Evolutionary conservation across 1,140 invertebrate genomes (phyloP).

Genomic region (Tetragonula clypearis): DNA sequence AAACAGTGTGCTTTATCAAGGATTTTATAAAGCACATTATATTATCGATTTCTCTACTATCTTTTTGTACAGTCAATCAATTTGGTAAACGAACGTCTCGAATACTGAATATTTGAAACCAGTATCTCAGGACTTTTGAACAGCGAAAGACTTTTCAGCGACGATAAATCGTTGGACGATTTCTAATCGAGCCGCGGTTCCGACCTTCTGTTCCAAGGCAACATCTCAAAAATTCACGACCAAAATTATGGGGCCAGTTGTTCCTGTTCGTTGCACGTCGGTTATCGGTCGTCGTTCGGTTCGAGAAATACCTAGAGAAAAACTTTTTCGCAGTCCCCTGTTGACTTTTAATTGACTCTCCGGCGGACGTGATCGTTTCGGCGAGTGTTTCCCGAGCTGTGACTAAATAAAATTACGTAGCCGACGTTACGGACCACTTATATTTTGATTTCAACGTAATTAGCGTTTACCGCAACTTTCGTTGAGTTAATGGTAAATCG

Average conservation of each 20-base stretch:
- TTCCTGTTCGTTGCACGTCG: neutral
- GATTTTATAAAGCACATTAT: no score
- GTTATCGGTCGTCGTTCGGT: neutral
- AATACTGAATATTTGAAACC: no score
- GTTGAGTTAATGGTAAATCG: neutral
- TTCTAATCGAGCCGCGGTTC: no score
- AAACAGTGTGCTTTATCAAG: no score
- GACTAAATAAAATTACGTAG: slow-evolving; percentile 28
- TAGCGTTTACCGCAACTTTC: neutral
- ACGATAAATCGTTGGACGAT: no score
- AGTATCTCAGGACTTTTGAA: no score
- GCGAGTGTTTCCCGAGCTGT: neutral
- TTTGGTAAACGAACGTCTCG: no score
- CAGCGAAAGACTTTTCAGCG: no score
- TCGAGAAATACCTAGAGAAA: slow-evolving; percentile 16
- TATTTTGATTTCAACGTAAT: slow-evolving; percentile 23
- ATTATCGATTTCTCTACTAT: no score
- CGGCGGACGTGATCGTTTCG: slow-evolving; percentile 7
- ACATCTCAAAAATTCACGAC: neutral
- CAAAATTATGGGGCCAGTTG: neutral
- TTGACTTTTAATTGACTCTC: slow-evolving; percentile 44
- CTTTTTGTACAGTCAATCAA: no score
- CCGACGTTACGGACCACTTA: slow-evolving; percentile 8
- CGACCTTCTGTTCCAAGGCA: no score
- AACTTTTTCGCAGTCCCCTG: neutral